A percentile compares a stretch with the other conserved stretches of the same genome.
Evolutionary conservation across 2,797 vertebrate genomes (phyloP).

Genomic region (Cossypha niveicapilla): DNA sequence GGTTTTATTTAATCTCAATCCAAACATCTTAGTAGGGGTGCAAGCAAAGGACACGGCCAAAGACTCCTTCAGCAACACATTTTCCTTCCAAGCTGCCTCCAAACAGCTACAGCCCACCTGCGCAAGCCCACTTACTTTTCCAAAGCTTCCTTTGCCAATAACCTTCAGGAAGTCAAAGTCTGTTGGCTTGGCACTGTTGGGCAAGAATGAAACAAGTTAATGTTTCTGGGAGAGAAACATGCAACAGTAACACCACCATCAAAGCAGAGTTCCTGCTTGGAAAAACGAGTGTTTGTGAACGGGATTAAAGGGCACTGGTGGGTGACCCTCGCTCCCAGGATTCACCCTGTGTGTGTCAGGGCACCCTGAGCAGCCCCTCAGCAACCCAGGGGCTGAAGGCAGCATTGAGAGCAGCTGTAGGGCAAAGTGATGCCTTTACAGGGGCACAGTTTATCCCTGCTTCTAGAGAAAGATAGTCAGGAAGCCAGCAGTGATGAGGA

Average conservation of each 20-base stretch:
- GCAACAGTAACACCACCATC: not conserved
- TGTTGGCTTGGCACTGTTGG: conserved; percentile 89
- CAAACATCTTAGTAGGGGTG: not conserved
- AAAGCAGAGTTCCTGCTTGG: not conserved
- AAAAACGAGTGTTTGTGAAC: not conserved
- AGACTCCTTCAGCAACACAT: not conserved
- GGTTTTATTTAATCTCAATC: not conserved
- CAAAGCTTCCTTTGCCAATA: conserved; percentile 98
- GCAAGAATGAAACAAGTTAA: conserved; percentile 20
- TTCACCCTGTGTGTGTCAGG: fast-evolving
- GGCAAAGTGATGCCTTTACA: not conserved
- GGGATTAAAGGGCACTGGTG: not conserved
- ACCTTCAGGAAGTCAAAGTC: conserved; percentile 97
- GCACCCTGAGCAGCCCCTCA: not conserved
- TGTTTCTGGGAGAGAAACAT: not conserved
- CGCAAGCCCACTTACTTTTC: conserved; percentile 83
- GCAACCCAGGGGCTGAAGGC: not conserved
- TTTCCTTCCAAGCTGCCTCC: not conserved
- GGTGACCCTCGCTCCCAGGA: not conserved
- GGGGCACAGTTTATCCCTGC: not conserved
- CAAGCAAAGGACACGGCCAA: not conserved
- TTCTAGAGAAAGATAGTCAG: not conserved
- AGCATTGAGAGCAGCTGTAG: not conserved
- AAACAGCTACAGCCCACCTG: not conserved
- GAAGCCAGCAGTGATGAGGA: not conserved